These are phyloP conservation scores for Silurus glanis DNA, from an alignment of 2,113 vertebrate genomes.

Conservation along the genomic window DNA sequence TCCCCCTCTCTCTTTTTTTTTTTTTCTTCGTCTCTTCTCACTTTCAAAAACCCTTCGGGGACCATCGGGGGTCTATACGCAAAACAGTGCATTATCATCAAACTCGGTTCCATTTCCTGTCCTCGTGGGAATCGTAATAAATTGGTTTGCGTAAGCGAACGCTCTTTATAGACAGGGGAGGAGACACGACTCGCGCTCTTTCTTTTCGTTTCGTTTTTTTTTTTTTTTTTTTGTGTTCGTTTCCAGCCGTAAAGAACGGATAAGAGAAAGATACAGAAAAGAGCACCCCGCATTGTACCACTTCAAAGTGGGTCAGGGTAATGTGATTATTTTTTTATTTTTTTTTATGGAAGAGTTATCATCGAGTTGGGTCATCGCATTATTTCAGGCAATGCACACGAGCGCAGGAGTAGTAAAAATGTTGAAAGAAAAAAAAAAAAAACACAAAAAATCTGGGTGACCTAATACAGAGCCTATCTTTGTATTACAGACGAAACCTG, in stretches of 20 bases:
- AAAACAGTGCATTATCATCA: slow-evolving; percentile 49
- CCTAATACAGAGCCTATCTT: slow-evolving; percentile 72
- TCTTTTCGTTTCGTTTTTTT: too few relatives aligned
- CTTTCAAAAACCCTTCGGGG: slow-evolving; percentile 23
- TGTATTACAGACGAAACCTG: slow-evolving; percentile 26
- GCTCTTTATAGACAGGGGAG: slow-evolving; percentile 42
- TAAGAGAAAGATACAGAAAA: slow-evolving; percentile 54
- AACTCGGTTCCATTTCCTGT: slow-evolving; percentile 39
- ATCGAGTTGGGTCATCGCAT: slow-evolving; percentile 76
- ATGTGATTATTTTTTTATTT: slow-evolving; percentile 52
- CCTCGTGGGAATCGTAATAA: slow-evolving; percentile 53
- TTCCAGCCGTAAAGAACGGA: slow-evolving; percentile 60
- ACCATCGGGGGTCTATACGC: slow-evolving; percentile 41
- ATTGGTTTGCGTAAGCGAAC: slow-evolving; percentile 52
- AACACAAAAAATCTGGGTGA: slow-evolving; percentile 74
- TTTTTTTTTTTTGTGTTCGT: slow-evolving; percentile 13
- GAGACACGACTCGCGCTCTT: slow-evolving; percentile 36
- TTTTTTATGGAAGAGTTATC: slow-evolving; percentile 66
- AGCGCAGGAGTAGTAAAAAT: slow-evolving; percentile 63
- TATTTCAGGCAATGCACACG: slow-evolving; percentile 71
- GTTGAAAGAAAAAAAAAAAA: slow-evolving; percentile 70
- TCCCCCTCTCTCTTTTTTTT: slow-evolving; percentile 1
- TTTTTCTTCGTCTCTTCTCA: not conserved
- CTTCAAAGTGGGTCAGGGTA: slow-evolving; percentile 73
- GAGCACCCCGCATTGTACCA: slow-evolving; percentile 61